Base-by-base conservation (phyloP, 2,888 invertebrate species). In the Drosophila monieri region DNA sequence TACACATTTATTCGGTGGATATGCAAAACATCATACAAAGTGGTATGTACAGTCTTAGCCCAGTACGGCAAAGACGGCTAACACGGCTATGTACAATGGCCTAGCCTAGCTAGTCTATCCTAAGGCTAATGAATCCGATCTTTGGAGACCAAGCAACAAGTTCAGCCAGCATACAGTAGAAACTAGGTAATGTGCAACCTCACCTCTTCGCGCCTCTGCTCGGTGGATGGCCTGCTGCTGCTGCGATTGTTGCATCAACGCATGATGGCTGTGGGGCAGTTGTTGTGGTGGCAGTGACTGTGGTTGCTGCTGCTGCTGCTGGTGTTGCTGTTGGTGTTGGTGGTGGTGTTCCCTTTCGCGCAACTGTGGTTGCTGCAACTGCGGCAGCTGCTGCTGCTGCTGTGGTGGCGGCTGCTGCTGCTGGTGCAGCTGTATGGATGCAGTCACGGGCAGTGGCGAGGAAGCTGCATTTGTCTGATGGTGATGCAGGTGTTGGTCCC, bases 221-320 rank as follows among this genome's bases (percentile, higher is more conserved):
- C 83, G 71, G 52, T 83, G 85, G 62, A 88, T 88, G 21, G 86
- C 83, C 74, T 88, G 86, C 84, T 83, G 83, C 71, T 88, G 88
- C 27, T 84, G 83, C 35, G 85, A 80, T 25, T 88, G 88, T 86
- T 86, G 88, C 88, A 88, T 88, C 56, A 81, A 41, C 10, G 81
- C 81, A 53, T 81, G 81, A 71, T 81, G 81, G 23, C 86, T 85
- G 53, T 86, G 87, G 2, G 85, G 84, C 67, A 86, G 62, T 10
- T 64, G 55, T 14, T 62, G 77, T n/a, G 69, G 58, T 80, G 69
- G 37, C 77, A 77, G 48, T 68, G 77, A 48, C 65, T 76, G 79
- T n/a, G 57, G 74, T 27, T 70, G 76, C 44, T 64, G 79, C 85
- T 65, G 76, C 68, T 72, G 52, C 64, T 70, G 76, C 37, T 64